Evolutionary conservation across 2,113 vertebrate genomes (phyloP).

Genomic region (Mus pahari): DNA sequence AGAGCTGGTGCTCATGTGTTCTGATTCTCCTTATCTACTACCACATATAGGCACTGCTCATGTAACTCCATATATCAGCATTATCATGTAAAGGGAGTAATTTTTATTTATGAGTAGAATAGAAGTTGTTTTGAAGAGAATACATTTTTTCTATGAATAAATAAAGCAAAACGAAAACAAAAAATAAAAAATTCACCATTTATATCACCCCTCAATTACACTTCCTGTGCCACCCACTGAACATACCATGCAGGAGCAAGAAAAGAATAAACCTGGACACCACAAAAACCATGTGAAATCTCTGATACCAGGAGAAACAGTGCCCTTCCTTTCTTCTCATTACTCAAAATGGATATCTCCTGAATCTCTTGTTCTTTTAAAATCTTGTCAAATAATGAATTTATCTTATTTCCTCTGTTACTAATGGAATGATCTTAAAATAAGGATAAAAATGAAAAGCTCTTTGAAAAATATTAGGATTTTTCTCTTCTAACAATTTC

Average conservation of each 20-base stretch:
- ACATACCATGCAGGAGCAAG: neutral
- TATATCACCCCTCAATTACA: neutral
- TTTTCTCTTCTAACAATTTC: constrained; percentile 15
- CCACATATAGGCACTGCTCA: rapidly evolving
- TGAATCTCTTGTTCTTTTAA: neutral
- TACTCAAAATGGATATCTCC: neutral
- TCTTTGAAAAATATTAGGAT: neutral
- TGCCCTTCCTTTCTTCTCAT: neutral
- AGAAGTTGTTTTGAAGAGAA: neutral
- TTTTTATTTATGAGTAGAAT: neutral
- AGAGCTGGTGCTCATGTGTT: rapidly evolving
- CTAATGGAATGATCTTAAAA: neutral
- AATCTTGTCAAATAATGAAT: neutral
- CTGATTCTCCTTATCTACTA: neutral
- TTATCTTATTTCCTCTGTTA: neutral
- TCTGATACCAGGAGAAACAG: neutral
- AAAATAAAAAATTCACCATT: neutral
- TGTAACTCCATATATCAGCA: neutral
- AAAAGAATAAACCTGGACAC: neutral
- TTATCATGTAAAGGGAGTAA: neutral
- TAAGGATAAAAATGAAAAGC: neutral
- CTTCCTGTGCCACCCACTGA: neutral
- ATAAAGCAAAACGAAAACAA: neutral
- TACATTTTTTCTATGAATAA: neutral
- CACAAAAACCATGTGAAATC: neutral